Evolutionary conservation across 2,113 vertebrate species (phyloP), one percentile per base, ranked within the genome.

Genomic region (Cettia cetti): DNA sequence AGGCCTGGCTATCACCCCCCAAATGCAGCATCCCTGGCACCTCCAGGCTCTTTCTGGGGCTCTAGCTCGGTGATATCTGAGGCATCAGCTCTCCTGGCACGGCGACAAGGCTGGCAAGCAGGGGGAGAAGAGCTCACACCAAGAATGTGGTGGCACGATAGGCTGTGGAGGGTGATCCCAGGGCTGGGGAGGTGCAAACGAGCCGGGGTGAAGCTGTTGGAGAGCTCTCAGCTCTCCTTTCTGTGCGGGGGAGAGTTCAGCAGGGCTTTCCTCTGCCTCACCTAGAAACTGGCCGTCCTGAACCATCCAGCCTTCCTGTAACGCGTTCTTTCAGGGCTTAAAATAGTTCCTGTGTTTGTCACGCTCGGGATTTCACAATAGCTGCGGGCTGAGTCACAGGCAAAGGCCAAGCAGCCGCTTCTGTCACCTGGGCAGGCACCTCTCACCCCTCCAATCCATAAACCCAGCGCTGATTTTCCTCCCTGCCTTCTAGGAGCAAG

Each of bases 321-420:
- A 11, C 0, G 45, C 1, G 70, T 86, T 72, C 82, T 82, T 75
- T 63, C 88, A 74, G 87, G 56, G 78, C 92, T 91, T 83, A 94
- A 85, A 96, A 96, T 94, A 96, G 92, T 23, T 91, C 59, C 79
- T 56, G 87, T 9, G 33, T 91, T 94, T 93, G 82, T 89, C 92
- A 76, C 69, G 12, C 68, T 54, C 31, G 22, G 64, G 7, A 4
- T 96, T 95, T 79, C 61, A 94, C 82, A 96, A 93, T 89, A 68
- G 85, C 85, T 70, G 1, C 1, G 12, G 78, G 63, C 4, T 91
- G 92, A 92, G 91, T 94, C 90, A 95, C 72, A 44, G 37, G 37
- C 88, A 47, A 10, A 83, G 45, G 82, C 35, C 92, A 50, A 53
- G 60, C 24, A 45, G 82, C 19, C 54, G 1, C 65, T 88, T 19